Evolutionary conservation across 2,888 invertebrate species (phyloP).

Genomic region (Caenorhabditis doughertyi): DNA sequence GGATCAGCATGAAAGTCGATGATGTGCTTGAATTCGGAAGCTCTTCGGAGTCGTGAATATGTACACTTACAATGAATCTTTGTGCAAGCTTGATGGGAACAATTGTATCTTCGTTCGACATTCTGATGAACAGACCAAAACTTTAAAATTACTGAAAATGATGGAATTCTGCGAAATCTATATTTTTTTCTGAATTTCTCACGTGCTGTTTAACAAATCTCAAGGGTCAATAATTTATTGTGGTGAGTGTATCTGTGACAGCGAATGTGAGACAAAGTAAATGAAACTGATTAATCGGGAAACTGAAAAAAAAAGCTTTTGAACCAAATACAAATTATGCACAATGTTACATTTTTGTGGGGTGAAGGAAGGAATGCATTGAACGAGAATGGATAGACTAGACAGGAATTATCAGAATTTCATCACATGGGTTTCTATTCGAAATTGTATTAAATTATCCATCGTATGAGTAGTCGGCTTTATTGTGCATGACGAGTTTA

Average conservation of each 20-base stretch:
- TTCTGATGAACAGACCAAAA: not conserved
- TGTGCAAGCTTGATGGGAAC: conserved; percentile 45
- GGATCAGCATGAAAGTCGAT: conserved; percentile 53
- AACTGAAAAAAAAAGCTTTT: conserved; percentile 21
- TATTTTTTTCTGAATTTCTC: not conserved
- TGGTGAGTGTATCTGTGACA: not conserved
- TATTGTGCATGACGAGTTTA: conserved; percentile 97
- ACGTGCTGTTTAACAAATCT: not conserved
- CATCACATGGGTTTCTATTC: conserved; percentile 14
- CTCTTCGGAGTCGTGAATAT: not conserved
- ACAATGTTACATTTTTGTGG: not conserved
- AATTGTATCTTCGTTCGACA: conserved; percentile 34
- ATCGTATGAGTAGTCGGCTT: conserved; percentile 98
- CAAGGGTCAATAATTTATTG: not conserved
- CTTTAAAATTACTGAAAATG: not conserved
- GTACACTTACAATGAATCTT: conserved; percentile 27
- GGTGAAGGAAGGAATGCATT: conserved; percentile 14
- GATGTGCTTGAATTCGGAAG: conserved; percentile 12
- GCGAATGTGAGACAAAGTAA: not conserved
- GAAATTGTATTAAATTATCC: conserved; percentile 84
- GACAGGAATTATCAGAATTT: conserved; percentile 20
- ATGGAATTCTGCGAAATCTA: too few relatives aligned
- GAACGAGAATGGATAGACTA: conserved; percentile 10
- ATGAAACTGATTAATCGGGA: not conserved
- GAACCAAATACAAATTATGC: conserved; percentile 18